These are phyloP conservation scores for Oligia fasciuncula DNA, from an alignment of 2,888 invertebrate genomes.

Conservation along the genomic window DNA sequence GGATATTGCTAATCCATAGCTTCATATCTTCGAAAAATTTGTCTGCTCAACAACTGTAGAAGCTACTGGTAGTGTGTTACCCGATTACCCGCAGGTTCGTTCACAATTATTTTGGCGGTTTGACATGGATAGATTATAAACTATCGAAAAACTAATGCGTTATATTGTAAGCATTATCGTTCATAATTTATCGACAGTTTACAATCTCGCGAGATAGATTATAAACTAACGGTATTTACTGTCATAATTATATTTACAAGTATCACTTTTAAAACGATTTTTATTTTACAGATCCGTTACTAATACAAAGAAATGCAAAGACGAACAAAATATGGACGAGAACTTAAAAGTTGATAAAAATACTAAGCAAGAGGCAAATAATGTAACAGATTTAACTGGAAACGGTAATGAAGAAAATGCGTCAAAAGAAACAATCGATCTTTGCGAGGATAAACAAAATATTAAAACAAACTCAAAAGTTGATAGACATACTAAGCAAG, in stretches of 20 bases:
- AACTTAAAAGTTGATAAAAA: not conserved
- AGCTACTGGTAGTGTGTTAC: not conserved
- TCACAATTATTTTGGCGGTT: not conserved
- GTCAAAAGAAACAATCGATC: not conserved
- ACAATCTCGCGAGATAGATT: not conserved
- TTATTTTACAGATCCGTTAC: constrained; percentile 36
- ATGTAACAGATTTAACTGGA: too few species aligned
- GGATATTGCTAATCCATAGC: not conserved
- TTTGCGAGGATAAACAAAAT: not conserved
- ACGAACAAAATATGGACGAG: not conserved
- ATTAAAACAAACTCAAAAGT: not conserved
- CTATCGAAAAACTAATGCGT: not conserved
- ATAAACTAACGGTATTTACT: not conserved
- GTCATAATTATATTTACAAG: not conserved
- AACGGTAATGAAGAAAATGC: not conserved
- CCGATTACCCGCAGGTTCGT: not conserved
- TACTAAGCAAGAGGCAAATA: not conserved
- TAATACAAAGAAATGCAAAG: not conserved
- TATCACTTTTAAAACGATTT: not conserved
- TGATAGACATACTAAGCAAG: not conserved
- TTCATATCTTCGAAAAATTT: not conserved
- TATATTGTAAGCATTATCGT: not conserved
- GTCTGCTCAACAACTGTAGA: not conserved
- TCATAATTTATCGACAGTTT: not conserved
- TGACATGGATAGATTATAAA: not conserved